These are phyloP conservation scores for Peucedramus taeniatus DNA, from an alignment of 2,113 vertebrate species.

Conservation along the genomic window DNA sequence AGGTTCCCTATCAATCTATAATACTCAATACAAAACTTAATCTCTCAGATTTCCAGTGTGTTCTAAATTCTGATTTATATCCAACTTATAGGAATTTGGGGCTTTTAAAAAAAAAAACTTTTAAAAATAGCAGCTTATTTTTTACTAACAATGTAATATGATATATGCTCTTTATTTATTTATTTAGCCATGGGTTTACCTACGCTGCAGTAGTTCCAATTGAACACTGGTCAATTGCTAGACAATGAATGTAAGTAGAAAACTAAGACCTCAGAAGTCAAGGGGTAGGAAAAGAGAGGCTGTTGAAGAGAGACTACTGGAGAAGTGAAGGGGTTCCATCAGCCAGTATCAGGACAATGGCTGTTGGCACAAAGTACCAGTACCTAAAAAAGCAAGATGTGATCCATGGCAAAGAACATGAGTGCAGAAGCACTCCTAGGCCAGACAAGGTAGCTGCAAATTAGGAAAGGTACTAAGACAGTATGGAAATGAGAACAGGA, in stretches of 20 bases:
- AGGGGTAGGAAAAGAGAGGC: neutral
- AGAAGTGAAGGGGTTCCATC: neutral
- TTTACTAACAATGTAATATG: neutral
- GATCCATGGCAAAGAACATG: neutral
- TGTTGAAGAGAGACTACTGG: neutral
- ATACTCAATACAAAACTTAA: neutral
- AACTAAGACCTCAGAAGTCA: neutral
- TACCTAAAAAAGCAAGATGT: neutral
- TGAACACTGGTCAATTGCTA: neutral
- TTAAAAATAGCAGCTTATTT: neutral
- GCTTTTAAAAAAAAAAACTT: neutral
- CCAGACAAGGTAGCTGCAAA: neutral
- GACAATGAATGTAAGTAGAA: neutral
- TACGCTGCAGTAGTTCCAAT: neutral
- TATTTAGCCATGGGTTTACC: neutral
- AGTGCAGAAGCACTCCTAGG: neutral
- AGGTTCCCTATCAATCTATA: neutral
- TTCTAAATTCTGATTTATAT: neutral
- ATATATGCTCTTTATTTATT: neutral
- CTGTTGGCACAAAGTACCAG: neutral
- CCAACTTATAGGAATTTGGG: neutral
- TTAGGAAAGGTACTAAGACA: neutral
- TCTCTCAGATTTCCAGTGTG: neutral
- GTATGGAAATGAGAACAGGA: neutral
- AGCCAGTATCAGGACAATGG: neutral